Evolutionary conservation across 35 echinoderm and acorn worm genomes (phyloP).

Genomic region (Anneissia japonica): DNA sequence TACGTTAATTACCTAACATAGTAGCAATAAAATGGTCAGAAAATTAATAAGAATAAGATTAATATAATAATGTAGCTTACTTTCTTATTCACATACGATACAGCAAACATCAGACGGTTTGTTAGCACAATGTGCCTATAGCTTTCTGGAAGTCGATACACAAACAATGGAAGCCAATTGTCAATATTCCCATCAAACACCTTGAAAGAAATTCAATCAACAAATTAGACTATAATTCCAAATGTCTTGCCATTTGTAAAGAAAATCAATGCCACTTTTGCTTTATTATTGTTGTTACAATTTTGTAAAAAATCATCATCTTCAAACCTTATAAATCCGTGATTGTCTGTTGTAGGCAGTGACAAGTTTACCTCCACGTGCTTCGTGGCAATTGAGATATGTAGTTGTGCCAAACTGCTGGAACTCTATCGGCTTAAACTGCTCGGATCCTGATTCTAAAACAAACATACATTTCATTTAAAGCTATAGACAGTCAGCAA

Average conservation of each 20-base stretch:
- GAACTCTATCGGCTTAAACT: neutral
- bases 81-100: neutral
- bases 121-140: neutral
- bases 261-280: no score
- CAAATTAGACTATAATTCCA: no score
- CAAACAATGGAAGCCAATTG: constrained; percentile 15
- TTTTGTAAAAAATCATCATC: no score
- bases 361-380: neutral
- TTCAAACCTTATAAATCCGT: neutral
- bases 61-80: constrained; percentile 5
- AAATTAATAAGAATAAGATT: no score
- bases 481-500: no score
- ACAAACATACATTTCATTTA: neutral
- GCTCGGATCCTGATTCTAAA: neutral
- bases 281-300: no score
- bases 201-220: neutral
- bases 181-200: constrained; percentile 18
- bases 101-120: constrained; percentile 6
- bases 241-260: no score
- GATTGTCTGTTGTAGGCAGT: neutral
- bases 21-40: no score
- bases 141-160: neutral
- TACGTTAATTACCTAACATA: no score
- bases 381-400: neutral
- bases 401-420: neutral